Conservation (phyloP, 2,888 invertebrate genomes). For the Antitype chi region DNA sequence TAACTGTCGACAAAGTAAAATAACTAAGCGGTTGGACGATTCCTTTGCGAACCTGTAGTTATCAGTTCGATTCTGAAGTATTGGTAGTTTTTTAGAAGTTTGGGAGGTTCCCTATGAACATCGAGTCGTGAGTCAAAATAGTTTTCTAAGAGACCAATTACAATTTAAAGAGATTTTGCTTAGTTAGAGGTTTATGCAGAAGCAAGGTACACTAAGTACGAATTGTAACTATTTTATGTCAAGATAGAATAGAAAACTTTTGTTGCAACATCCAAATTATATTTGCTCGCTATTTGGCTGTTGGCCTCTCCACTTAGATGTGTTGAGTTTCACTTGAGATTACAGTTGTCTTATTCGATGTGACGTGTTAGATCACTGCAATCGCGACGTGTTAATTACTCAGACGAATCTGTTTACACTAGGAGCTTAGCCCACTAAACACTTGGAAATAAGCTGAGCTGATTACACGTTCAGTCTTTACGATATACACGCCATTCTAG, state of each 20-base stretch:
- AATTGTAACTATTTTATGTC: not conserved
- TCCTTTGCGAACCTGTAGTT: no score
- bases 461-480: not conserved
- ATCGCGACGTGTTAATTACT: conserved; percentile 1
- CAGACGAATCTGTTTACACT: not conserved
- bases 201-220: not conserved
- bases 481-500: not conserved
- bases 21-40: no score
- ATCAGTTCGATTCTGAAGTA: no score
- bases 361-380: not conserved
- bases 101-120: no score
- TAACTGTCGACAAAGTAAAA: no score
- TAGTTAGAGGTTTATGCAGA: no score
- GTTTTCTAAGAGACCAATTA: no score
- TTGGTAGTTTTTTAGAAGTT: no score
- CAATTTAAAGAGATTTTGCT: no score
- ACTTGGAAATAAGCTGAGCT: conserved; percentile 9
- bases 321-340: not conserved
- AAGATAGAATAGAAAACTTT: no score
- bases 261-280: not conserved
- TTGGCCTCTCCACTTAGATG: not conserved
- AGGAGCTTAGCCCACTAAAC: not conserved
- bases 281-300: no score
- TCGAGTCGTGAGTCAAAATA: no score
- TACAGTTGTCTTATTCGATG: not conserved